Evolutionary conservation across 1,140 invertebrate genomes (phyloP).

Genomic region (Daktulosphaira vitifoliae): DNA sequence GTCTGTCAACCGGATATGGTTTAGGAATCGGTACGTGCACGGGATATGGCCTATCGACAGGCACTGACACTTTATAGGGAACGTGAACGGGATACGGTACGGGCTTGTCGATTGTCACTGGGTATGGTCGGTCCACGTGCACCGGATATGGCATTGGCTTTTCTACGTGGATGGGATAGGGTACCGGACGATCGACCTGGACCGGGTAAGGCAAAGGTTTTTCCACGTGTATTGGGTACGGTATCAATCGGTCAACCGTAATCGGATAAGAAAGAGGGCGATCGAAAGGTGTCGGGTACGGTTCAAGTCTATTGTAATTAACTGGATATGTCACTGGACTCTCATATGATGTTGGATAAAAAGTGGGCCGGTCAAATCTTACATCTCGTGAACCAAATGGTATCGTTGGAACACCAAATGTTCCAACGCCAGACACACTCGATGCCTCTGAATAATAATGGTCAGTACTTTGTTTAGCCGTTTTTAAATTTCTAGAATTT

Average conservation of each 20-base stretch:
- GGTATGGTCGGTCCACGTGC: constrained; percentile 6
- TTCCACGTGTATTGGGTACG: constrained; percentile 54
- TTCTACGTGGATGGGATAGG: constrained; percentile 3
- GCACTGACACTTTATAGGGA: constrained; percentile 16
- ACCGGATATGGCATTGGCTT: constrained; percentile 8
- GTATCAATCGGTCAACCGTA: constrained; percentile 61
- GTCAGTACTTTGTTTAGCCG: background rate
- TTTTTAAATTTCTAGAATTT: background rate
- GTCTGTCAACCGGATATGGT: constrained; percentile 20
- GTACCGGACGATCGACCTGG: background rate
- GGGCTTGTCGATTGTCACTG: constrained; percentile 7
- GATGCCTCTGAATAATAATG: background rate
- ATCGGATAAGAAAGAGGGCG: constrained; percentile 47
- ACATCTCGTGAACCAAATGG: background rate
- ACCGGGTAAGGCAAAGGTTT: constrained; percentile 13
- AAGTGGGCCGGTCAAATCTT: background rate
- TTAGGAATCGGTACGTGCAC: constrained; percentile 3
- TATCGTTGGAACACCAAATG: constrained; percentile 5
- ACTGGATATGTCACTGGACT: background rate
- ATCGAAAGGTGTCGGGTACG: constrained; percentile 42
- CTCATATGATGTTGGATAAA: background rate
- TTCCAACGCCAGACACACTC: background rate
- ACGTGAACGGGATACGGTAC: constrained; percentile 19
- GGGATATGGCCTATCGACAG: constrained; percentile 16
- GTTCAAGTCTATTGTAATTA: background rate